These are phyloP conservation scores for Hippocampus abdominalis DNA, from an alignment of 2,113 vertebrate genomes.

Conservation along the genomic window DNA sequence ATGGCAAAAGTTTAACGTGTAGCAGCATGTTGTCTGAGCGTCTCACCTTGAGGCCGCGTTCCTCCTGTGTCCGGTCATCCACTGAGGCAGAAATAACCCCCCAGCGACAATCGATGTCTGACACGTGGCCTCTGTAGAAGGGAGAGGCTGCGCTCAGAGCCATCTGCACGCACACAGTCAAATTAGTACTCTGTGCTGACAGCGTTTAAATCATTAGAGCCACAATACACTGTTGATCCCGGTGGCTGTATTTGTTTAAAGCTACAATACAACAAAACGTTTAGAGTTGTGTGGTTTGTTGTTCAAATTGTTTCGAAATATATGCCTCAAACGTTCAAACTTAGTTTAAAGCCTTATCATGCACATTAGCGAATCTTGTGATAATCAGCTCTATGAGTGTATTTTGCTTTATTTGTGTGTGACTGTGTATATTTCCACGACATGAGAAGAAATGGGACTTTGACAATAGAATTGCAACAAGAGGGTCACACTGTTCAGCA, in stretches of 20 bases:
- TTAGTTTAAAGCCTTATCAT: neutral
- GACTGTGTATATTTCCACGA: no score
- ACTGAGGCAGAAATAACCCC: conserved; percentile 96
- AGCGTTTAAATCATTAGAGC: neutral
- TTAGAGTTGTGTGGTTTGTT: neutral
- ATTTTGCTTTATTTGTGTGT: no score
- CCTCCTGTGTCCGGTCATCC: conserved; percentile 91
- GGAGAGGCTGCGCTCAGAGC: conserved; percentile 93
- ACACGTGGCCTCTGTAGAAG: conserved; percentile 93
- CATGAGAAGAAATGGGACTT: no score
- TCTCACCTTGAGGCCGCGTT: conserved; percentile 88
- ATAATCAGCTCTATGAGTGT: no score
- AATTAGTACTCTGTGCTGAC: neutral
- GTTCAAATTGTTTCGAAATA: neutral
- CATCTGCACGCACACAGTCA: conserved; percentile 82
- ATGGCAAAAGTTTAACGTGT: neutral
- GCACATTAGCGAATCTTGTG: no score
- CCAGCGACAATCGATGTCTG: conserved; percentile 97
- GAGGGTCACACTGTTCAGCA: no score
- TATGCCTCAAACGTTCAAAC: neutral
- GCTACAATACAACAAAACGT: neutral
- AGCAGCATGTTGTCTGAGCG: neutral
- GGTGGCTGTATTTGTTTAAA: neutral
- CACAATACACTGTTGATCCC: neutral
- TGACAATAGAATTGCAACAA: no score